Base-by-base conservation (phyloP, 2,888 invertebrate genomes). In the Drosophila emarginata region DNA sequence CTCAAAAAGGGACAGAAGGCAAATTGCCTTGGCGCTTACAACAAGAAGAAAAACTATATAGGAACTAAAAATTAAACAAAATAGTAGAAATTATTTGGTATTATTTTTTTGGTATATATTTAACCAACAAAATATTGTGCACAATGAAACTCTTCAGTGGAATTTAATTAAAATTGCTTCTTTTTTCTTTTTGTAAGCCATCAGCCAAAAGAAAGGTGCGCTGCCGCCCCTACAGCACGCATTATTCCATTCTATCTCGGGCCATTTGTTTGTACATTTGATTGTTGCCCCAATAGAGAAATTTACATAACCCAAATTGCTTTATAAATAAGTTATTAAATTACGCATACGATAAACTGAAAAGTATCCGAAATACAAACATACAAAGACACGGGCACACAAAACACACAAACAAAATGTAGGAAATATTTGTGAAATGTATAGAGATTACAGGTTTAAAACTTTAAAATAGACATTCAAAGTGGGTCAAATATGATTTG, bases 291-390 rank as follows among this genome's bases (percentile, higher is more conserved):
- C 54, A 51, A 26, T 61, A 61, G 59, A 50, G 39, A 87, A 88
- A 88, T 82, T 88, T 82, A 82, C 89, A 88, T 82, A 84, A 82
- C 87, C 78, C 88, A 88, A 88, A 88, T 74, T 87, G 87, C 73
- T 62, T 84, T 87, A 88, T 82, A 87, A 88, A 82, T 88, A 82
- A 82, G 80, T 82, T 87, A 82, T 88, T 84, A 88, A 88, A 80
- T 45, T 45, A 45, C 45, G 18, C 78, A 88, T 81, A 83, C 75
- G 69, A 54, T 60, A 53, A 57, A 61, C 64, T 69, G 58, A 50
- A 54, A 60, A 75, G 18, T 45, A 45, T 45, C 61, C 61, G 50
- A 57, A 45, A 36, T 51, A 36, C 23, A 39, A 28, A 36, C 12
- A 21, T 4, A n/a, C 11, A 15, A 1, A 51, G 26, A 37, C 56